phyloP scores from a whole-genome alignment of 2,797 vertebrate genomes.

The Presbytis comata region DNA sequence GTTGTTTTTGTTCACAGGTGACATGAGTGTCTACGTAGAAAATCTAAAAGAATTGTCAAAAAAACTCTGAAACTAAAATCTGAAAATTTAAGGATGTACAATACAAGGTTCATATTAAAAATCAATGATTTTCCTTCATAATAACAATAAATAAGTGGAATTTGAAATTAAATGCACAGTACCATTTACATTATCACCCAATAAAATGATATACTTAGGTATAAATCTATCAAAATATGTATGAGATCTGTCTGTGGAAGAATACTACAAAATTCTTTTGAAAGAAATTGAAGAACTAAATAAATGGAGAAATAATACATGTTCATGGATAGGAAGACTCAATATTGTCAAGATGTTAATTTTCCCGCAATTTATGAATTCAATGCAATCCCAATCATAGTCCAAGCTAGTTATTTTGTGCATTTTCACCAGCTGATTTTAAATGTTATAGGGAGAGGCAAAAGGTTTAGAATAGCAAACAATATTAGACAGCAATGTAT shows the following conservation, averaged over 20 bases:
- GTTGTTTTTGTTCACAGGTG: neutral
- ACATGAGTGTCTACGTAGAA: neutral
- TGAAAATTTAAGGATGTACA: neutral
- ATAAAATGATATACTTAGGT: neutral
- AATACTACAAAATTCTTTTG: neutral
- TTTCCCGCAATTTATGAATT: neutral
- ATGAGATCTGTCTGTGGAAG: neutral
- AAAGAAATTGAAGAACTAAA: neutral
- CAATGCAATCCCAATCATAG: neutral
- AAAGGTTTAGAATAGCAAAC: neutral
- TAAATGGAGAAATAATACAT: neutral
- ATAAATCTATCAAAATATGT: neutral
- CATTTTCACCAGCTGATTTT: neutral
- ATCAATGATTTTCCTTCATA: neutral
- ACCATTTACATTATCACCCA: neutral
- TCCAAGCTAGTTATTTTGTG: neutral
- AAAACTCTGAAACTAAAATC: neutral
- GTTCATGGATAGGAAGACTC: neutral
- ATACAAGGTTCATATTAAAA: neutral
- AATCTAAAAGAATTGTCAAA: neutral
- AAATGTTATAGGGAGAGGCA: neutral
- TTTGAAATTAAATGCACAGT: neutral
- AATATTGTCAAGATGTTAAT: neutral
- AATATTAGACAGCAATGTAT: neutral
- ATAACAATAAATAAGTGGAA: neutral